A percentile compares a stretch with the other conserved stretches of the same genome.
Evolutionary conservation across 2,113 vertebrate species (phyloP).

Genomic region (Limnothrissa miodon): DNA sequence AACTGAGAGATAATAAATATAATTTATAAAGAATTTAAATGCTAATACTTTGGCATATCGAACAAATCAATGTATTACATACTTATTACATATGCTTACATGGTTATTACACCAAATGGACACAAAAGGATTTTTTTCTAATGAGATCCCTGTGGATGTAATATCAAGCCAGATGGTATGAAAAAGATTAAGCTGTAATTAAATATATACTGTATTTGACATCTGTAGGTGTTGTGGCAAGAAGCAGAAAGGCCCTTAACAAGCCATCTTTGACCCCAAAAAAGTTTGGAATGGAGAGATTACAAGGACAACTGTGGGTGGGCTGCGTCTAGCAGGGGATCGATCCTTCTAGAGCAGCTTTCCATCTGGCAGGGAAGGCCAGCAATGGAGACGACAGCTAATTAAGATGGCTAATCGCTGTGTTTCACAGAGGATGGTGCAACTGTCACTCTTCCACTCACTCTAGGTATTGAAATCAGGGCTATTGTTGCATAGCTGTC

Average conservation of each 20-base stretch:
- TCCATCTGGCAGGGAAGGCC: constrained; percentile 60
- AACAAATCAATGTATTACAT: not conserved
- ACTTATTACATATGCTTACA: not conserved
- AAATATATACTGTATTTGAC: not conserved
- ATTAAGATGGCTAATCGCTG: constrained; percentile 69
- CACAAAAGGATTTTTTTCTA: not conserved
- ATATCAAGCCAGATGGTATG: not conserved
- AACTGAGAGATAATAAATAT: not conserved
- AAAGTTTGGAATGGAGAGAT: constrained; percentile 19
- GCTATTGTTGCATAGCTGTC: constrained; percentile 17
- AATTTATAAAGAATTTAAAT: not conserved
- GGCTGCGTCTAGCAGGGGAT: constrained; percentile 53
- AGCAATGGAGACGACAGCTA: constrained; percentile 63
- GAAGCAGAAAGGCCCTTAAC: not conserved
- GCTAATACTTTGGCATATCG: no score
- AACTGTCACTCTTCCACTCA: constrained; percentile 52
- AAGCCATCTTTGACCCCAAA: constrained; percentile 1
- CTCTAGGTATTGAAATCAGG: not conserved
- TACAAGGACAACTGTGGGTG: constrained; percentile 6
- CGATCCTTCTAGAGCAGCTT: constrained; percentile 60
- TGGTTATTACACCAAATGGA: not conserved
- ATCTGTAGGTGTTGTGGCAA: not conserved
- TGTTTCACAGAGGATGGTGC: constrained; percentile 57
- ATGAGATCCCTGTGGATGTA: not conserved
- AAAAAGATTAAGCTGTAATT: not conserved